Evolutionary conservation across 2,797 vertebrate species (phyloP).

Genomic region (Streptopelia turtur): DNA sequence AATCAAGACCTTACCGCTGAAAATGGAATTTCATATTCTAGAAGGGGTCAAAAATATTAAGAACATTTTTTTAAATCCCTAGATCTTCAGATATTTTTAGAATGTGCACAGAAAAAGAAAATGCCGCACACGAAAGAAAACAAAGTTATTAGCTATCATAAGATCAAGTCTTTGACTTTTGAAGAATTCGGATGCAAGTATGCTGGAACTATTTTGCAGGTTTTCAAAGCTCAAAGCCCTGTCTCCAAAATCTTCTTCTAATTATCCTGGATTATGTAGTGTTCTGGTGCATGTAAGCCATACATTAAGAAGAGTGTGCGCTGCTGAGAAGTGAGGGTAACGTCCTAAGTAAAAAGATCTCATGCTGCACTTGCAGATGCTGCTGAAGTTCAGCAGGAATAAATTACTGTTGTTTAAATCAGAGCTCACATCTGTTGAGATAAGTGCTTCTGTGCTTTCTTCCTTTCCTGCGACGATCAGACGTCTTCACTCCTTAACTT

Average conservation of each 20-base stretch:
- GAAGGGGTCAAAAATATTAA: background rate
- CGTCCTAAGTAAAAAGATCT: background rate
- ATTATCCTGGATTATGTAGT: background rate
- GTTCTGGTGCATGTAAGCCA: fast-evolving
- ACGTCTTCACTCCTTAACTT: fast-evolving
- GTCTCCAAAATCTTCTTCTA: background rate
- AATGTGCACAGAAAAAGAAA: background rate
- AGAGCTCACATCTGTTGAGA: background rate
- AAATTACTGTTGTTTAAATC: background rate
- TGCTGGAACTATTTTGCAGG: background rate
- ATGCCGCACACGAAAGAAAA: background rate
- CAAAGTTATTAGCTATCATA: background rate
- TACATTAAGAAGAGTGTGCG: background rate
- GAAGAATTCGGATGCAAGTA: background rate
- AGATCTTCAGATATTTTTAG: background rate
- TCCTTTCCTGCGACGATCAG: background rate
- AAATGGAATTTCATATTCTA: background rate
- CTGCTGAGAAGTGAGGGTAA: background rate
- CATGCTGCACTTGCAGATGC: background rate
- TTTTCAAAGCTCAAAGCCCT: background rate
- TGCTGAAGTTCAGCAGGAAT: background rate
- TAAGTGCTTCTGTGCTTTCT: background rate
- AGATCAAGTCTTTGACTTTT: background rate
- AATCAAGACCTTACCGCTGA: background rate
- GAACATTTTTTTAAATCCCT: background rate